Conservation (phyloP, 2,888 invertebrate species). For the Lepidochrysops patricia region DNA sequence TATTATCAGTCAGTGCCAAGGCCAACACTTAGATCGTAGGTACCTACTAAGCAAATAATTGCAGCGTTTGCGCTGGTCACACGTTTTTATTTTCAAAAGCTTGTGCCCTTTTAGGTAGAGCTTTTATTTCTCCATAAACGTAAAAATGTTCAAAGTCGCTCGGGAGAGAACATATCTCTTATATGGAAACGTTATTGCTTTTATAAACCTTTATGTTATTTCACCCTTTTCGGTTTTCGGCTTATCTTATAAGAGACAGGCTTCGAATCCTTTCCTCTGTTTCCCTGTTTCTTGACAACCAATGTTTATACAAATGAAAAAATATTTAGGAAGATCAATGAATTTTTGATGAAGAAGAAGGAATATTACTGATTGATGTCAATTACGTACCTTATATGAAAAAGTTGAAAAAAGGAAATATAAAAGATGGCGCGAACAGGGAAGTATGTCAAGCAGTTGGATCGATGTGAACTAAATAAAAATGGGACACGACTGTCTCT, state of each 20-base stretch:
- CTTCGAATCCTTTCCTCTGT: not conserved
- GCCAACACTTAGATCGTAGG: no score
- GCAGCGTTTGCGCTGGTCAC: not conserved
- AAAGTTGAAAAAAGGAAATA: not conserved
- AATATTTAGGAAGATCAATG: not conserved
- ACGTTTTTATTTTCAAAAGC: not conserved
- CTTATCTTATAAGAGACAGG: not conserved
- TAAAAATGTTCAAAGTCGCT: not conserved
- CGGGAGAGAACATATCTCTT: not conserved
- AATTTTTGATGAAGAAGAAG: not conserved
- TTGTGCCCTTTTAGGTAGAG: not conserved
- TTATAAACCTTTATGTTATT: not conserved
- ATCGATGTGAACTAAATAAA: conserved; percentile 2
- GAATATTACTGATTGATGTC: not conserved
- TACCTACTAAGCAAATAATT: no score
- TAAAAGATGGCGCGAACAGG: not conserved
- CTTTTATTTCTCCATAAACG: not conserved
- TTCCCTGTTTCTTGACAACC: not conserved
- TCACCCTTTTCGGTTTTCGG: not conserved
- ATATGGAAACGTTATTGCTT: not conserved
- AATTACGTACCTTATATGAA: not conserved
- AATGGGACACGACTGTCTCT: not conserved
- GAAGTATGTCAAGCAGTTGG: conserved; percentile 10
- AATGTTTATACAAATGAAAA: not conserved
- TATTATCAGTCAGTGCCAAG: no score